A percentile compares a stretch with the other conserved stretches of the same genome.
These are phyloP conservation scores for Stenichneumon culpator DNA, from an alignment of 2,888 invertebrate species.

Conservation along the genomic window DNA sequence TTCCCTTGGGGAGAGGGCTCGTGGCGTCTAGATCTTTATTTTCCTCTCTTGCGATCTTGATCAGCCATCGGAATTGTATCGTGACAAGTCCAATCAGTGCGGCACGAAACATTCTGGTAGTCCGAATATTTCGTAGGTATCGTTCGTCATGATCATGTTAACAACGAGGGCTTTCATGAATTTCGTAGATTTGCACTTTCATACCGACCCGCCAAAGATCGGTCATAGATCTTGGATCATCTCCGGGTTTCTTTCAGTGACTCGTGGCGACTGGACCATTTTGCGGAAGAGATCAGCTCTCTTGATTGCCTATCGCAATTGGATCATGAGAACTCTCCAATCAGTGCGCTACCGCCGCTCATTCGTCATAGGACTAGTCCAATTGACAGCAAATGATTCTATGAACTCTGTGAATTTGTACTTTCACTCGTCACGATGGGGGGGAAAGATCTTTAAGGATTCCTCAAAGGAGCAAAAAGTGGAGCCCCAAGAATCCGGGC, in stretches of 20 bases:
- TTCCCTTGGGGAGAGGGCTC: not conserved
- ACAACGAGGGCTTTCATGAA: not conserved
- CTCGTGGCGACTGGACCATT: not conserved
- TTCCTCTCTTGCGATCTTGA: not conserved
- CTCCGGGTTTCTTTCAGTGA: not conserved
- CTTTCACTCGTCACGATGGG: not conserved
- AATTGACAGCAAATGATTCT: too few species aligned
- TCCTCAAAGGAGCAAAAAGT: not conserved
- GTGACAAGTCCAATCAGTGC: not conserved
- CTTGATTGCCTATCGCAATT: not conserved
- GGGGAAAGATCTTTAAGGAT: not conserved
- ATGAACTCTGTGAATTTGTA: not conserved
- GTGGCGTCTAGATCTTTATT: constrained; percentile 1
- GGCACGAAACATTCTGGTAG: not conserved
- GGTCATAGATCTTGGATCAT: not conserved
- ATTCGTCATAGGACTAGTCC: too few species aligned
- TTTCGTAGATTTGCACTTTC: not conserved
- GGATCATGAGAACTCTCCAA: not conserved
- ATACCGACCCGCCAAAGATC: not conserved
- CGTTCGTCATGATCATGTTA: not conserved
- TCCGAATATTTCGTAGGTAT: not conserved
- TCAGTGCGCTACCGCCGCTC: too few species aligned
- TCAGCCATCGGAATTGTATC: not conserved
- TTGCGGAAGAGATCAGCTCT: not conserved
- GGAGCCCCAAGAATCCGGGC: not conserved